These are phyloP conservation scores for Alosa alosa DNA, from an alignment of 2,113 vertebrate species.

Conservation along the genomic window DNA sequence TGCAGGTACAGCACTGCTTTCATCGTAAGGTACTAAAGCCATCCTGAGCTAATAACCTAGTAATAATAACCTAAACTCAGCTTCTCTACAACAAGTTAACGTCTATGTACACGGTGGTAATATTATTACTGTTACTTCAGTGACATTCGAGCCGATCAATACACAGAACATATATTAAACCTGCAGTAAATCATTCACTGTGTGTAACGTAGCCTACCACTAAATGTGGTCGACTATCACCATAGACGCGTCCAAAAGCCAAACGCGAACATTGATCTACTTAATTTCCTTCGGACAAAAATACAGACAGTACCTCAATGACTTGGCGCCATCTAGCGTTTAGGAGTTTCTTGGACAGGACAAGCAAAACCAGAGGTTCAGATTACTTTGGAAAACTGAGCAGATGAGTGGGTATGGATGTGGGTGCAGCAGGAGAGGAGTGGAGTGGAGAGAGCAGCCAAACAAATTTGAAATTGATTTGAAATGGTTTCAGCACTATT, in stretches of 20 bases:
- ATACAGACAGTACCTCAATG: not conserved
- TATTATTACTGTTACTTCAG: not conserved
- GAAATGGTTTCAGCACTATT: no score
- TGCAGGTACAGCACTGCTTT: slow-evolving; percentile 50
- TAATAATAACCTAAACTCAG: not conserved
- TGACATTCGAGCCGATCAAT: not conserved
- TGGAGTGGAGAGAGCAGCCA: no score
- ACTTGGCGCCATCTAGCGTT: not conserved
- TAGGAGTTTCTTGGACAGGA: not conserved
- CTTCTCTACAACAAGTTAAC: not conserved
- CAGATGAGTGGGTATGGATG: no score
- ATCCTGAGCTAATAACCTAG: slow-evolving; percentile 57
- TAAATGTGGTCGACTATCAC: not conserved
- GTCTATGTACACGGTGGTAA: not conserved
- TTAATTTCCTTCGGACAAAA: not conserved
- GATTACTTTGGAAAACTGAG: no score
- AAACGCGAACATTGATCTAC: not conserved
- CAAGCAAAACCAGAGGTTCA: not conserved
- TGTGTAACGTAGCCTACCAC: no score
- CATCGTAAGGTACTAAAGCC: slow-evolving; percentile 87
- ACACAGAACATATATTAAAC: not conserved
- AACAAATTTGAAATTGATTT: no score
- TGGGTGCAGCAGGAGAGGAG: no score
- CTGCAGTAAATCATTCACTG: not conserved
- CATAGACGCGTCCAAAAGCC: not conserved